Percentiles rank a stretch among this genome's conserved stretches.
These are phyloP conservation scores for Hucho hucho DNA, from an alignment of 2,113 vertebrate genomes.

Conservation along the genomic window DNA sequence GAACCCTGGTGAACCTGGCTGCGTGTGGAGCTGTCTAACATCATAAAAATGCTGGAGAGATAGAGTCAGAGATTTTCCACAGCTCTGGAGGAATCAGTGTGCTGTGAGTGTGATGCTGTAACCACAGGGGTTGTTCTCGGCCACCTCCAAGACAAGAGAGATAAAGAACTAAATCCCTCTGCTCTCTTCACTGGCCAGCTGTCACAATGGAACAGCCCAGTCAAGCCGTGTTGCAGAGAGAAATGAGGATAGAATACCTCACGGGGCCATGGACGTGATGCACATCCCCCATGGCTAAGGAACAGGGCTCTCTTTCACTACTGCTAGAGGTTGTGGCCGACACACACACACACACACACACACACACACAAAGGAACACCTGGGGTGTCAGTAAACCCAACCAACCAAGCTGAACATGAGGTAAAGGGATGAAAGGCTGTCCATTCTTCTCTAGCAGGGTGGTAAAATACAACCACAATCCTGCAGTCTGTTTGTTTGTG, in stretches of 20 bases:
- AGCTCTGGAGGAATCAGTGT: not conserved
- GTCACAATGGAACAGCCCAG: conserved; percentile 33
- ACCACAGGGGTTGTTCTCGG: conserved; percentile 48
- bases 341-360: not conserved
- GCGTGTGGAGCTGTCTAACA: not conserved
- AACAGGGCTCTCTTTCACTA: conserved; percentile 27
- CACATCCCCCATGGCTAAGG: conserved; percentile 16
- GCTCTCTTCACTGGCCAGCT: conserved; percentile 21
- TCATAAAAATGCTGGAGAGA: conserved; percentile 12
- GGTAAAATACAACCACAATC: conserved; percentile 24
- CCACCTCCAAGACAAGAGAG: conserved; percentile 39
- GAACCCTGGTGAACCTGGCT: conserved; percentile 26
- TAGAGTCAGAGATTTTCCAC: not conserved
- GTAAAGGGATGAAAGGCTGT: conserved; percentile 48
- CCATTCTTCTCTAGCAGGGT: conserved; percentile 45
- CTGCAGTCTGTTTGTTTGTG: conserved; percentile 19
- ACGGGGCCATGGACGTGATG: conserved; percentile 33
- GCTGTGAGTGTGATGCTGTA: conserved; percentile 17
- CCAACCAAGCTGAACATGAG: conserved; percentile 40
- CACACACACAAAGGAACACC: conserved; percentile 16
- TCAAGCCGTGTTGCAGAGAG: conserved; percentile 23
- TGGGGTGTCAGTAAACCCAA: conserved; percentile 36
- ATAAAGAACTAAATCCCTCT: conserved; percentile 43
- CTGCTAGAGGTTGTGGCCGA: conserved; percentile 10
- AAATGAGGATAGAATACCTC: conserved; percentile 22